Conservation (phyloP, 2,888 invertebrate genomes). For the Drosophila fungiperda region DNA sequence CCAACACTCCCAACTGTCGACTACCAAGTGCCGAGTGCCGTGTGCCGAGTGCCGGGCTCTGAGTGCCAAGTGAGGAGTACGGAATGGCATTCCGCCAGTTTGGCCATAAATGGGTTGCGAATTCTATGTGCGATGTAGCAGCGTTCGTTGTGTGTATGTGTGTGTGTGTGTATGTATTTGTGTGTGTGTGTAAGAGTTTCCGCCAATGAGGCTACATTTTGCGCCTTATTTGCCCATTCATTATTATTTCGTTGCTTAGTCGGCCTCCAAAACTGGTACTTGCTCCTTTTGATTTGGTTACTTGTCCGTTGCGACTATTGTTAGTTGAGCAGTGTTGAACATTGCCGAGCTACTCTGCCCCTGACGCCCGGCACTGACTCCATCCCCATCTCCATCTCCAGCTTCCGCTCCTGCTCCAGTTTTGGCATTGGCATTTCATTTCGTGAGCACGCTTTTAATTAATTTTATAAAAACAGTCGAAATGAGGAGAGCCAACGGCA, state of each 20-base stretch:
- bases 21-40: background rate
- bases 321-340: constrained; percentile 34
- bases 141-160: background rate
- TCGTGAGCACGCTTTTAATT: constrained; percentile 60
- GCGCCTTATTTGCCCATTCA: constrained; percentile 60
- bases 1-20: background rate
- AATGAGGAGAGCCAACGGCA: constrained; percentile 18
- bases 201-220: constrained; percentile 24
- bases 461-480: constrained; percentile 43
- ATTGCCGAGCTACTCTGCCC: background rate
- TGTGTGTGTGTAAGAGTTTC: background rate
- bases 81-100: constrained; percentile 13
- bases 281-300: constrained; percentile 36
- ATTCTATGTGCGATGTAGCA: constrained; percentile 12
- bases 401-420: background rate
- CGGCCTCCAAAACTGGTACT: constrained; percentile 13
- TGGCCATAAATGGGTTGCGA: constrained; percentile 36
- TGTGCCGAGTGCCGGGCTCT: background rate
- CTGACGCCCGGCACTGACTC: background rate
- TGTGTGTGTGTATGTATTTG: background rate
- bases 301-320: constrained; percentile 48
- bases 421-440: constrained; percentile 37
- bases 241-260: constrained; percentile 60
- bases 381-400: no score
- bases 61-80: background rate